Base-by-base conservation (phyloP, 2,888 invertebrate species). In the Aleiodes alternator region DNA sequence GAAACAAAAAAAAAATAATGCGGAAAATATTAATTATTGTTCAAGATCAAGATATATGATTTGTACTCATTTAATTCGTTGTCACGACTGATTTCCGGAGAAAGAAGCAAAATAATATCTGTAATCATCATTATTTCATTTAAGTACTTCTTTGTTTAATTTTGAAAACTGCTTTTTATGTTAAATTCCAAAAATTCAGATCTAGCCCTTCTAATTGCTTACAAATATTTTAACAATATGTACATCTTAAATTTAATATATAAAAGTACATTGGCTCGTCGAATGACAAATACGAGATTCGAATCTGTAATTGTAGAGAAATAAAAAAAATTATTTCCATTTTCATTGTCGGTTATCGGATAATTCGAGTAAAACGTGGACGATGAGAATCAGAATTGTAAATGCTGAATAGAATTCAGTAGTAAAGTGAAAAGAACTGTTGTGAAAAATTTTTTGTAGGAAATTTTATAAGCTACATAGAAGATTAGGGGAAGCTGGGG, bases 51-150 rank as follows among this genome's bases (percentile, higher is more conserved):
- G 70, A 64, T 64, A 48, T 48, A 11, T 14, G 76, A 74, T 80
- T 80, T 80, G 80, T 80, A 80, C 79, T 80, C 71, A 76, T 80
- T 69, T 59, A 75, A 74, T 80, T 80, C 80, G 80, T 80, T 80
- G 80, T 78, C 73, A 71, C 75, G 76, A 71, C 76, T 75, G 73
- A 72, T 31, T 16, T 31, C 9, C 3, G 43, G 43, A 43, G 43
- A 43, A 43, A 9, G 43, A 43, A 43, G 43, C 34, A 53, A 61
- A 61, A 29, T 23, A 55, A 66, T 72, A 53, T 61, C 16, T n/a
- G 43, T 14, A 31, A 34, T 57, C 16, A n/a, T 61, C 14, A 69
- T 61, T 61, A 31, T 5, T n/a, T 29, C 53, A 70, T 16, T 70
- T 70, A 70, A 64, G 64, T 64, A 56, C 56, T 43, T 16, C 23